Evolutionary conservation across 2,888 invertebrate genomes (phyloP).

Genomic region (Hymenopus coronatus): DNA sequence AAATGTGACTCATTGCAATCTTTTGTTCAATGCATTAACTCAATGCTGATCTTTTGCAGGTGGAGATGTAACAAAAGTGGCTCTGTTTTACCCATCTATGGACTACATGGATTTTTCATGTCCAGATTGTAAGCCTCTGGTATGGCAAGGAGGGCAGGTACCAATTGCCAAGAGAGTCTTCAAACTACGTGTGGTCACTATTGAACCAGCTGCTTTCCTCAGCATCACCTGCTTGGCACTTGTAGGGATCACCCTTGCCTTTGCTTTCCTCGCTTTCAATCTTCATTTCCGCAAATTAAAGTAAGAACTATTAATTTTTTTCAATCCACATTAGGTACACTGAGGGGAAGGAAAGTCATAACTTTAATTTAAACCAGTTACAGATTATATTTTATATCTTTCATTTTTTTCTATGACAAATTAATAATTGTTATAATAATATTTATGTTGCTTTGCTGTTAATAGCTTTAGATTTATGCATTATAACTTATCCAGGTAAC

Average conservation of each 20-base stretch:
- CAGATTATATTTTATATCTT: too few species aligned
- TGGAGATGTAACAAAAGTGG: conserved; percentile 68
- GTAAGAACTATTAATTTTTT: conserved; percentile 49
- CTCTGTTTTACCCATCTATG: conserved; percentile 61
- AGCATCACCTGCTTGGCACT: conserved; percentile 69
- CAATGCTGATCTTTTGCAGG: conserved; percentile 49
- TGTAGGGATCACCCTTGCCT: conserved; percentile 70
- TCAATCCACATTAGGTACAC: not conserved
- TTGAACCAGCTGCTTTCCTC: conserved; percentile 73
- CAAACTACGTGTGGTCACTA: conserved; percentile 70
- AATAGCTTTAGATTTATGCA: too few species aligned
- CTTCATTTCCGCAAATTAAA: conserved; percentile 78
- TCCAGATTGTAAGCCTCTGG: conserved; percentile 61
- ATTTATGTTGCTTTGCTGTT: too few species aligned
- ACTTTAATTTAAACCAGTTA: too few species aligned
- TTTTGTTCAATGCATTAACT: too few species aligned
- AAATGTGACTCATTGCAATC: too few species aligned
- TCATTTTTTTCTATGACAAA: too few species aligned
- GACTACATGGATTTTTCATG: conserved; percentile 66
- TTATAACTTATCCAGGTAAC: too few species aligned
- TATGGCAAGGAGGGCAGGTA: conserved; percentile 74
- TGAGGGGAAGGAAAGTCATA: too few species aligned
- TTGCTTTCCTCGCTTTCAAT: conserved; percentile 77
- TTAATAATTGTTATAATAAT: too few species aligned
- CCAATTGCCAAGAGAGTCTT: conserved; percentile 77